Conservation (phyloP, 2,113 vertebrate genomes). For the Sarotherodon lohbergeri region DNA sequence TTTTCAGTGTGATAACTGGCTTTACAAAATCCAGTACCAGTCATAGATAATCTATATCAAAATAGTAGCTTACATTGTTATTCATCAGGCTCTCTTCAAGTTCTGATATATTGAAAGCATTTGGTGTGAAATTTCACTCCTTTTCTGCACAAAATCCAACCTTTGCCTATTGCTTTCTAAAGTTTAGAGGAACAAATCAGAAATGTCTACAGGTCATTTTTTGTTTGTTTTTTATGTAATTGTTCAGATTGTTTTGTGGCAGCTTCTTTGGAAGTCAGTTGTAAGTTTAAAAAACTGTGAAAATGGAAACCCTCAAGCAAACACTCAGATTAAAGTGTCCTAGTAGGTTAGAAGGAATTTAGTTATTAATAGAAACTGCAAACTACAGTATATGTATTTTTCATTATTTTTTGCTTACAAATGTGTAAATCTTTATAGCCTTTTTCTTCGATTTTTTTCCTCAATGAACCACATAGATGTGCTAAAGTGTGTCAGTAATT, state of each 20-base stretch:
- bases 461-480: too few relatives aligned
- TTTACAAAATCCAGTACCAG: neutral
- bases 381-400: too few relatives aligned
- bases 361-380: too few relatives aligned
- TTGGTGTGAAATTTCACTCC: neutral
- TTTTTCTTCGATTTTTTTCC: too few relatives aligned
- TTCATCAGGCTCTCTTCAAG: neutral
- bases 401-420: too few relatives aligned
- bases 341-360: too few relatives aligned
- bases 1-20: neutral
- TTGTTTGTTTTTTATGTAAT: neutral
- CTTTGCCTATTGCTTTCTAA: neutral
- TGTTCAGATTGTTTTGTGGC: neutral
- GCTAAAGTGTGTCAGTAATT: too few relatives aligned
- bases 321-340: neutral
- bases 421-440: too few relatives aligned
- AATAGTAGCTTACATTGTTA: neutral
- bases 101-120: neutral
- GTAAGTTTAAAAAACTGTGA: neutral
- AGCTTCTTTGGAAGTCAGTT: neutral
- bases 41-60: neutral
- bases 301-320: neutral
- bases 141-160: neutral
- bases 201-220: neutral
- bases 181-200: neutral